These are phyloP conservation scores for Lacerta bilineata DNA, from an alignment of 2,797 vertebrate genomes.

Conservation along the genomic window DNA sequence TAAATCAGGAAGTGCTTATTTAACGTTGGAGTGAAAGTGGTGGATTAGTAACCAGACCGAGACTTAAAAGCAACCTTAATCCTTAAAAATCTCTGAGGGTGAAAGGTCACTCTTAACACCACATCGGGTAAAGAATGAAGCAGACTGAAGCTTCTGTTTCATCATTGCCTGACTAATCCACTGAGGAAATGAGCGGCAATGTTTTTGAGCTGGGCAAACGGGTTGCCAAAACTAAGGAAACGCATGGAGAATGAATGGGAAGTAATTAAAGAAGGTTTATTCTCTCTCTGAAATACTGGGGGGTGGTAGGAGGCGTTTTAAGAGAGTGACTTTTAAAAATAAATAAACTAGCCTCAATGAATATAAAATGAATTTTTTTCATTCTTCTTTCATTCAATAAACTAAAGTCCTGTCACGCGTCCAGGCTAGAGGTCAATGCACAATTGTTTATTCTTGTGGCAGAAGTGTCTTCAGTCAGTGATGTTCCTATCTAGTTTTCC, in stretches of 20 bases:
- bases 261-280: conserved; percentile 76
- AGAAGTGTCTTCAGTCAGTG: not conserved
- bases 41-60: conserved; percentile 87
- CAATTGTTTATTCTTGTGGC: conserved; percentile 18
- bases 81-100: conserved; percentile 91
- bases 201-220: conserved; percentile 74
- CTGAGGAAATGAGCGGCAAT: conserved; percentile 85
- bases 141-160: conserved; percentile 84
- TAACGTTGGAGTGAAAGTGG: conserved; percentile 90
- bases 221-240: conserved; percentile 78
- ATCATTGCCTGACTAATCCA: conserved; percentile 83
- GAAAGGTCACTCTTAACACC: conserved; percentile 92
- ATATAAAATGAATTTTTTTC: conserved; percentile 61
- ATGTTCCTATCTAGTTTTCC: not conserved
- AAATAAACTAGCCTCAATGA: conserved; percentile 7
- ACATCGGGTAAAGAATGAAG: conserved; percentile 88
- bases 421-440: conserved; percentile 13
- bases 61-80: conserved; percentile 92
- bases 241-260: conserved; percentile 68
- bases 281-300: conserved; percentile 41
- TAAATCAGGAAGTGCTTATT: conserved; percentile 87
- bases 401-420: conserved; percentile 47
- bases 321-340: conserved; percentile 48
- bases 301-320: conserved; percentile 32
- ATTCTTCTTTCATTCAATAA: conserved; percentile 52